phyloP scores from a whole-genome alignment of 23 tunicate species.

The Botrylloides violaceus region DNA sequence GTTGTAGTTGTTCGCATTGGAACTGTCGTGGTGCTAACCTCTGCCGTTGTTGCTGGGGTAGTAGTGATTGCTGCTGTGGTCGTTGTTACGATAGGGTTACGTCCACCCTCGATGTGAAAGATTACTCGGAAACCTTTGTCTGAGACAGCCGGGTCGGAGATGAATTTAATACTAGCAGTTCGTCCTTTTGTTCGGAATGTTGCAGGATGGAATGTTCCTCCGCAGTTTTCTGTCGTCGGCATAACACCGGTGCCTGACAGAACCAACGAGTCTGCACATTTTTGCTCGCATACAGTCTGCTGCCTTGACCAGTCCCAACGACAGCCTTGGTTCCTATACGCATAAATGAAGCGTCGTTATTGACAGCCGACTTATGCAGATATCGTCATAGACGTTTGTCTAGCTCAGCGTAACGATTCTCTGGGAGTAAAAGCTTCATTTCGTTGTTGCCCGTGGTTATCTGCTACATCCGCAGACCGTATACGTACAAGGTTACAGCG shows the following conservation, averaged over 20 bases:
- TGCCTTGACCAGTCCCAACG: background rate
- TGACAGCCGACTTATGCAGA: no score
- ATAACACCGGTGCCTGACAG: background rate
- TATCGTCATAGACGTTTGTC: no score
- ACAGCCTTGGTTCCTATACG: constrained; percentile 1
- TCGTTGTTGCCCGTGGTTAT: no score
- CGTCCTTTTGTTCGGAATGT: constrained; percentile 2
- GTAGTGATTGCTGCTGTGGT: background rate
- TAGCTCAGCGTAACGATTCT: no score
- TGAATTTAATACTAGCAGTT: background rate
- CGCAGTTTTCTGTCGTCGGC: background rate
- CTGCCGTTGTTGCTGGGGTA: background rate
- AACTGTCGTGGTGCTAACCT: background rate
- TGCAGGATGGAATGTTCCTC: background rate
- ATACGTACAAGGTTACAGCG: no score
- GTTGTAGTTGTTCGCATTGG: background rate
- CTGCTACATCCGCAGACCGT: no score
- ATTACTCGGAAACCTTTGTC: constrained; percentile 7
- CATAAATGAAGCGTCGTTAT: no score
- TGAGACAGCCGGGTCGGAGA: background rate
- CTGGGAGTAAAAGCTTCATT: no score
- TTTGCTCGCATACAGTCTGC: background rate
- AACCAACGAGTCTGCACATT: constrained; percentile 3
- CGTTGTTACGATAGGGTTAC: background rate
- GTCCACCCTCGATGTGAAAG: constrained; percentile 6